Evolutionary conservation across 2,113 vertebrate species (phyloP).

Genomic region (Stictonetta naevosa): DNA sequence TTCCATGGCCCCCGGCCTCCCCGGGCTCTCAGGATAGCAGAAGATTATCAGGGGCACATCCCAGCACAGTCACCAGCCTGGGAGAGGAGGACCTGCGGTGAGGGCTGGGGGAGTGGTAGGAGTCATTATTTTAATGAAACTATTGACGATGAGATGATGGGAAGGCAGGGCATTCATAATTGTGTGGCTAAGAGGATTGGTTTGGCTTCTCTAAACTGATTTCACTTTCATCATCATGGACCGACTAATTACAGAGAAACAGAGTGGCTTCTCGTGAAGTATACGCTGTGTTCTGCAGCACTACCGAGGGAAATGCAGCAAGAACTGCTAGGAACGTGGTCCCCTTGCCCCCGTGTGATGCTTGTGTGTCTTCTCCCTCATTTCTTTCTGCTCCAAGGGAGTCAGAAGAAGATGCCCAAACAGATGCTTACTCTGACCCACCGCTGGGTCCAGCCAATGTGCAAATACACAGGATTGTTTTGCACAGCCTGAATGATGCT

Average conservation of each 20-base stretch:
- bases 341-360: not conserved
- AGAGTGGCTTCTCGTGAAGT: not conserved
- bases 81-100: not conserved
- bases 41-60: slow-evolving; percentile 69
- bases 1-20: slow-evolving; percentile 69
- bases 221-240: not conserved
- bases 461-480: not conserved
- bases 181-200: not conserved
- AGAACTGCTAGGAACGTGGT: not conserved
- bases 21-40: slow-evolving; percentile 68
- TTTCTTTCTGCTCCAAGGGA: not conserved
- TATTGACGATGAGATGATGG: not conserved
- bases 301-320: not conserved
- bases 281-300: not conserved
- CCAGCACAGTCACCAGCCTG: not conserved
- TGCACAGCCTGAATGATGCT: not conserved
- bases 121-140: not conserved
- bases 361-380: not conserved
- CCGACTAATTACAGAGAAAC: not conserved
- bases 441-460: too few species aligned
- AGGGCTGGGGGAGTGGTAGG: not conserved
- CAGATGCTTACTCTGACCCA: too few species aligned
- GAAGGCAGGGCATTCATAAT: not conserved
- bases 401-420: not conserved
- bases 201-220: not conserved